These are phyloP conservation scores for Sclerodermus sp. DNA, from an alignment of 2,888 invertebrate species.

Conservation along the genomic window DNA sequence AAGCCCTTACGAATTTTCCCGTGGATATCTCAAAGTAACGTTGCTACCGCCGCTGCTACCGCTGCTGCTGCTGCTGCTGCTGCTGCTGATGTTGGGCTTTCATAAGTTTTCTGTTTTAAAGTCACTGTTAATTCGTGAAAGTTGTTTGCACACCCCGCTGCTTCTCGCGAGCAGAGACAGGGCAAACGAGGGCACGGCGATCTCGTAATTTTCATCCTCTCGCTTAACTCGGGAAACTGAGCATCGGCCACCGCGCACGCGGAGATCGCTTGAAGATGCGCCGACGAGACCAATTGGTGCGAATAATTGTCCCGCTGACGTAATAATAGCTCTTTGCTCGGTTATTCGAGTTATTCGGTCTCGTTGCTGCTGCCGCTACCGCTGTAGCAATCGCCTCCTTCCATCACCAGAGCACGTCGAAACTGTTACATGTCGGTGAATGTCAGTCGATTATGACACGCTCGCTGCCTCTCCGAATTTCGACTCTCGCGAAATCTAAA, in stretches of 20 bases:
- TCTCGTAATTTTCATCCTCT: constrained; percentile 31
- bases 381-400: background rate
- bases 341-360: background rate
- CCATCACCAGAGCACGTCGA: no score
- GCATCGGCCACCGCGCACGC: background rate
- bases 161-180: constrained; percentile 23
- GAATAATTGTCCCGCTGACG: background rate
- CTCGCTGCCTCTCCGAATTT: no score
- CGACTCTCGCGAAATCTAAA: no score
- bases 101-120: no score
- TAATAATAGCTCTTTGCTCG: background rate
- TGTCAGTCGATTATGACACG: no score
- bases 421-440: no score
- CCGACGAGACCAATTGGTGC: background rate
- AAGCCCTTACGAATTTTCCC: no score
- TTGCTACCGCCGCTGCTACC: no score
- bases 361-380: constrained; percentile 7
- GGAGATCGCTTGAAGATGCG: constrained; percentile 3
- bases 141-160: constrained; percentile 16
- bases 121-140: constrained; percentile 15
- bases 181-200: constrained; percentile 22
- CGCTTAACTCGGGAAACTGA: background rate
- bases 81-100: no score
- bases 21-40: no score
- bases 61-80: no score